These are phyloP conservation scores for Microctenopoma lineatum DNA, from an alignment of 2,797 vertebrate genomes.

Conservation along the genomic window DNA sequence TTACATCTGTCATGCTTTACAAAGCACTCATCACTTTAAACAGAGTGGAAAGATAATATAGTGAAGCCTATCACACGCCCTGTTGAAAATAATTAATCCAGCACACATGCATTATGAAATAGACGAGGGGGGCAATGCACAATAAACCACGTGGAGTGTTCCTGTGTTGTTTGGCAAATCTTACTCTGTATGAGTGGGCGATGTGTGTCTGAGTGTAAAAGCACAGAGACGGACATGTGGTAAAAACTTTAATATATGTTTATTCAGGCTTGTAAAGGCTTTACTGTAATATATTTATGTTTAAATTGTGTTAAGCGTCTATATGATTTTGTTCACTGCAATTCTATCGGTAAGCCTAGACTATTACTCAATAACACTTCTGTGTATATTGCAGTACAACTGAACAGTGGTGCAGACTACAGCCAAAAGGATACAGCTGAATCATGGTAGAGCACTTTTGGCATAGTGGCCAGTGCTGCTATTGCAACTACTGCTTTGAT, in stretches of 20 bases:
- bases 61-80: constrained; percentile 72
- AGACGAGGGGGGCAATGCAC: constrained; percentile 43
- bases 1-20: constrained; percentile 72
- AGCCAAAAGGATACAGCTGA: too few species aligned
- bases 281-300: too few species aligned
- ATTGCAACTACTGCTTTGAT: too few species aligned
- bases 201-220: constrained; percentile 13
- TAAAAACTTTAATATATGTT: neutral
- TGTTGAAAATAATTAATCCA: constrained; percentile 72
- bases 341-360: too few species aligned
- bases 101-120: constrained; percentile 39
- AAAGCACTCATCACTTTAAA: constrained; percentile 60
- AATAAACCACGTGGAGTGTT: constrained; percentile 36
- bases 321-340: too few species aligned
- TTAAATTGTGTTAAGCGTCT: too few species aligned
- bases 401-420: too few species aligned
- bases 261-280: neutral
- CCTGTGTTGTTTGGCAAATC: constrained; percentile 57
- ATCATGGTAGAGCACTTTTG: too few species aligned
- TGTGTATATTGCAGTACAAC: too few species aligned
- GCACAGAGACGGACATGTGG: constrained; percentile 9
- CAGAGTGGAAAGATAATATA: constrained; percentile 76
- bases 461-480: too few species aligned
- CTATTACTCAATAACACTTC: too few species aligned
- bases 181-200: constrained; percentile 17